A percentile compares a stretch with the other conserved stretches of the same genome.
phyloP scores from a whole-genome alignment of 2,888 invertebrate genomes.

The Zaprionus lineosus region DNA sequence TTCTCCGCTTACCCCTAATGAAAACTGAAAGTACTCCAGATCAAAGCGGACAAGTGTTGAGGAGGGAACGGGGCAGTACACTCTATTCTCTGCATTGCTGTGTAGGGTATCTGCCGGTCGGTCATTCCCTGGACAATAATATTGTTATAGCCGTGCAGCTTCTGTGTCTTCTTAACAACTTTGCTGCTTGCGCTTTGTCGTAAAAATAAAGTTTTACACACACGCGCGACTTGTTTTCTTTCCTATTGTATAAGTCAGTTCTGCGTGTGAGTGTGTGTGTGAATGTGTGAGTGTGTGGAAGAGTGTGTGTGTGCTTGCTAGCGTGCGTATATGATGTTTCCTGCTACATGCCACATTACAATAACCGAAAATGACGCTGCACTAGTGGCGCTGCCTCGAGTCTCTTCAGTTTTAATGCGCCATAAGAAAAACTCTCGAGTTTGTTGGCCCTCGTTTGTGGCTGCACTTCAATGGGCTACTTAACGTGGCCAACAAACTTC shows the following conservation, averaged over 20 bases:
- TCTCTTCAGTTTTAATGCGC: conserved; percentile 66
- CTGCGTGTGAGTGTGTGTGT: conserved; percentile 1
- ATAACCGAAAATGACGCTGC: conserved; percentile 48
- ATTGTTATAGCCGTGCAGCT: conserved; percentile 31
- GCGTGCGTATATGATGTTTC: conserved; percentile 27
- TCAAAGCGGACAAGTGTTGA: too few species aligned
- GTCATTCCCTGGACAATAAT: conserved; percentile 1
- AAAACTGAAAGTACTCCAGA: too few species aligned
- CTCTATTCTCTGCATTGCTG: too few species aligned
- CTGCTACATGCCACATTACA: conserved; percentile 58
- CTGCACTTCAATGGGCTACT: conserved; percentile 13
- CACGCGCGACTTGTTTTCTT: conserved; percentile 59
- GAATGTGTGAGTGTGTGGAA: background rate
- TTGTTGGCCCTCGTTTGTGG: conserved; percentile 12
- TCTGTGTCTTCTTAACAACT: conserved; percentile 63
- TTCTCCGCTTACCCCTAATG: too few species aligned
- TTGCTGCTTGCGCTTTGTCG: conserved; percentile 72
- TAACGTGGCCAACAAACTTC: conserved; percentile 22
- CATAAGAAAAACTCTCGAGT: conserved; percentile 44
- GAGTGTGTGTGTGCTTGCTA: conserved; percentile 14
- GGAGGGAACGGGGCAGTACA: too few species aligned
- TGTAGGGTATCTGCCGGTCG: conserved; percentile 15
- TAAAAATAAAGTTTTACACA: conserved; percentile 76
- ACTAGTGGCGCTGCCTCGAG: conserved; percentile 54
- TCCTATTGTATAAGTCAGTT: conserved; percentile 57